These are phyloP conservation scores for Corydoras sp. DNA, from an alignment of 2,113 vertebrate genomes.

Conservation along the genomic window DNA sequence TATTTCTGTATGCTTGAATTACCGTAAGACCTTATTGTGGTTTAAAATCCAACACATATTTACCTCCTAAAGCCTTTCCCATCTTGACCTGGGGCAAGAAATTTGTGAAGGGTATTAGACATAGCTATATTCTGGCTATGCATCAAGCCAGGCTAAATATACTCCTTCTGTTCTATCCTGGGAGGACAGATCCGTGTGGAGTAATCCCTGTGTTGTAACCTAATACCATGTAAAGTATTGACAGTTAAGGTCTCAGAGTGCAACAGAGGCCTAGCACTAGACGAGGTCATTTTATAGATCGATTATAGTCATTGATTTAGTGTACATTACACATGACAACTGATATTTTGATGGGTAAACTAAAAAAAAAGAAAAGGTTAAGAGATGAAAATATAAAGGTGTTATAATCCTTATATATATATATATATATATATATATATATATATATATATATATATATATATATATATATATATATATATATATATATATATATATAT, in stretches of 20 bases:
- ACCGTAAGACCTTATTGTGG: too few species aligned
- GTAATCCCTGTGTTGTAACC: conserved; percentile 52
- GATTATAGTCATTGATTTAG: conserved; percentile 31
- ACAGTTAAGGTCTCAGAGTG: conserved; percentile 47
- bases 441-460: too few species aligned
- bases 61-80: neutral
- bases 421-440: too few species aligned
- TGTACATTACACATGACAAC: neutral
- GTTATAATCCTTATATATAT: too few species aligned
- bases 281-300: conserved; percentile 40
- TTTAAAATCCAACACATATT: too few species aligned
- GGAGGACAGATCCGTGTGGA: conserved; percentile 47
- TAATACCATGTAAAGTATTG: conserved; percentile 45
- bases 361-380: neutral
- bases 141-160: conserved; percentile 48
- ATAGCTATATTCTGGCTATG: conserved; percentile 43
- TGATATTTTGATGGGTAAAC: neutral
- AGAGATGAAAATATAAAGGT: neutral
- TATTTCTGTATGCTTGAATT: too few species aligned
- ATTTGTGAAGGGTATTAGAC: conserved; percentile 30
- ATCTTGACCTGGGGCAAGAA: conserved; percentile 24
- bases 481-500: too few species aligned
- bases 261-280: conserved; percentile 27
- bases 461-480: too few species aligned
- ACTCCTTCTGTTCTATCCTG: conserved; percentile 47